Conservation (phyloP, 2,113 vertebrate species). For the Seriola aureovittata region DNA sequence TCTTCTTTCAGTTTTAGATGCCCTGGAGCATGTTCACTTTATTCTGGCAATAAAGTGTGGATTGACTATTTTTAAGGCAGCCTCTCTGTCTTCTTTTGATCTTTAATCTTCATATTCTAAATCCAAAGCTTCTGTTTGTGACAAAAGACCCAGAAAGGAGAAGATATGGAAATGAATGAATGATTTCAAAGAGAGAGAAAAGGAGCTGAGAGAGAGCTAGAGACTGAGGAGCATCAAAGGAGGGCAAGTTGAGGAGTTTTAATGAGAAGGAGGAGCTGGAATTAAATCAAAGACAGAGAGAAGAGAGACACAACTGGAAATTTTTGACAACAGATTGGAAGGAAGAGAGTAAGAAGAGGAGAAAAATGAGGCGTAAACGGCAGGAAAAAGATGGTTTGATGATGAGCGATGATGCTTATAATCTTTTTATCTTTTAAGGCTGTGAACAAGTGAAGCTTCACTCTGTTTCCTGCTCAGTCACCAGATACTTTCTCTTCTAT, state of each 20-base stretch:
- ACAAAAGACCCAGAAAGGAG: slow-evolving; percentile 15
- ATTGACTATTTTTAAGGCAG: neutral
- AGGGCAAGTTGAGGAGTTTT: slow-evolving; percentile 6
- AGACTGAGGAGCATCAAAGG: slow-evolving; percentile 19
- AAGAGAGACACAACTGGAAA: neutral
- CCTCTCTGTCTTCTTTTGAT: slow-evolving; percentile 19
- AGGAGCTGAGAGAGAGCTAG: neutral
- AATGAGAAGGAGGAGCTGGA: slow-evolving; percentile 16
- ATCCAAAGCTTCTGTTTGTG: slow-evolving; percentile 9
- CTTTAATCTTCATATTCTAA: slow-evolving; percentile 22
- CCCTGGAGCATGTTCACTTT: slow-evolving; percentile 5
- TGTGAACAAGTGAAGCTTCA: slow-evolving; percentile 17
- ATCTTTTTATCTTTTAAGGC: slow-evolving; percentile 4
- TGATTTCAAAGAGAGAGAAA: slow-evolving; percentile 26
- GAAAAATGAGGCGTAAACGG: neutral
- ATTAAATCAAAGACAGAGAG: slow-evolving; percentile 24
- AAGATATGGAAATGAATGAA: slow-evolving; percentile 18
- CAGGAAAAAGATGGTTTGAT: neutral
- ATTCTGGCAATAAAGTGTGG: neutral
- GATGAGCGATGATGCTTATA: neutral
- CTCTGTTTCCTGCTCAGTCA: slow-evolving; percentile 18
- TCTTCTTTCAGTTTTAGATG: neutral
- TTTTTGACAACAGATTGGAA: neutral
- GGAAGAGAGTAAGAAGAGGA: slow-evolving; percentile 6
- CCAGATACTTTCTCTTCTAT: neutral